Conservation (phyloP, 2,888 invertebrate genomes). For the Agelastica alni region DNA sequence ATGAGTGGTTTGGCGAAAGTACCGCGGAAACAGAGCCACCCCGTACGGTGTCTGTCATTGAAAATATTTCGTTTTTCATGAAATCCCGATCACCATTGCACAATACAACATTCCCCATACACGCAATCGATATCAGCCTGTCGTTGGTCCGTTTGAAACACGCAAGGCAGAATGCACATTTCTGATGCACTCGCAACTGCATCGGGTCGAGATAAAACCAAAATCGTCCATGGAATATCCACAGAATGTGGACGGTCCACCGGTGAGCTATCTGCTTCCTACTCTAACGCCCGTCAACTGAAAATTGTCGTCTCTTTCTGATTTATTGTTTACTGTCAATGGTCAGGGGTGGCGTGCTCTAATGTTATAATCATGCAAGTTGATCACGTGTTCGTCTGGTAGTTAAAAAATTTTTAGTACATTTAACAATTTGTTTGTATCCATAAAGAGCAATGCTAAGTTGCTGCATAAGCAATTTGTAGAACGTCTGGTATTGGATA, state of each 20-base stretch:
- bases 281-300: background rate
- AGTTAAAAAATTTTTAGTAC: background rate
- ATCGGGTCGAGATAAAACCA: slow-evolving; percentile 37
- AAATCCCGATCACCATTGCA: slow-evolving; percentile 36
- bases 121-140: slow-evolving; percentile 44
- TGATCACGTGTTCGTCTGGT: background rate
- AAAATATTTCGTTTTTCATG: slow-evolving; percentile 34
- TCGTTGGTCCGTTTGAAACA: slow-evolving; percentile 40
- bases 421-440: background rate
- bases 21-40: slow-evolving; percentile 15
- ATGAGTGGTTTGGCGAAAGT: too few species aligned
- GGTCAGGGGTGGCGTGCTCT: slow-evolving; percentile 19
- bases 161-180: slow-evolving; percentile 40
- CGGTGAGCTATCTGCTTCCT: slow-evolving; percentile 6
- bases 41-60: slow-evolving; percentile 24
- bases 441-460: background rate
- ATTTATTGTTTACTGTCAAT: slow-evolving; percentile 21
- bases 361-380: background rate
- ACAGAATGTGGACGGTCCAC: background rate
- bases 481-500: too few species aligned
- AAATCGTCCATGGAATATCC: slow-evolving; percentile 26
- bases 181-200: slow-evolving; percentile 39
- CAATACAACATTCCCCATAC: slow-evolving; percentile 36
- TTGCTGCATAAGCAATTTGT: too few species aligned
- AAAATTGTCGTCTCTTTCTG: slow-evolving; percentile 11